phyloP scores from a whole-genome alignment of 1,140 invertebrate species.

The Apocrypta bakeri region DNA sequence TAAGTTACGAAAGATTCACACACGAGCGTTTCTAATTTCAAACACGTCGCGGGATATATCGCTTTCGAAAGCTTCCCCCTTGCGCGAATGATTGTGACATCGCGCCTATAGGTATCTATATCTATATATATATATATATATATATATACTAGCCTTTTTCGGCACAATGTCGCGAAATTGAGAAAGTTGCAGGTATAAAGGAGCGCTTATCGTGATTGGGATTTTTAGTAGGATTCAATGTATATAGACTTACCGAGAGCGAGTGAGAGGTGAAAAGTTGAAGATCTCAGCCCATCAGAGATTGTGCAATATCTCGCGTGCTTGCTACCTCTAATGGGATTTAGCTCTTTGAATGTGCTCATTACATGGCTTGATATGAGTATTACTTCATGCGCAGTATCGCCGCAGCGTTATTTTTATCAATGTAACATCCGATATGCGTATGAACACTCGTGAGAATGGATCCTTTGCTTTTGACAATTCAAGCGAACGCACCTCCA shows the following conservation, averaged over 20 bases:
- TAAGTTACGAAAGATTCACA: neutral
- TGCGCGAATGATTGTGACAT: neutral
- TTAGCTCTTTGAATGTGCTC: no score
- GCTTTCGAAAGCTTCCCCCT: slow-evolving; percentile 20
- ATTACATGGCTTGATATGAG: no score
- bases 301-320: no score
- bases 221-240: neutral
- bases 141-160: neutral
- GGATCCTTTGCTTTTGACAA: neutral
- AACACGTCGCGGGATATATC: neutral
- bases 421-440: no score
- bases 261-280: no score
- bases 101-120: neutral
- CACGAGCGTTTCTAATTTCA: neutral
- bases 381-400: no score
- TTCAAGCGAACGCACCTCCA: slow-evolving; percentile 31
- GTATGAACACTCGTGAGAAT: neutral
- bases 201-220: slow-evolving; percentile 22
- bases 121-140: neutral
- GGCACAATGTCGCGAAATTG: slow-evolving; percentile 32
- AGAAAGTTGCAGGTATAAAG: slow-evolving; percentile 21
- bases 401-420: no score
- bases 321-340: no score
- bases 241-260: no score
- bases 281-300: no score